These are phyloP conservation scores for Hirundo rustica DNA, from an alignment of 2,797 vertebrate genomes.

Conservation along the genomic window DNA sequence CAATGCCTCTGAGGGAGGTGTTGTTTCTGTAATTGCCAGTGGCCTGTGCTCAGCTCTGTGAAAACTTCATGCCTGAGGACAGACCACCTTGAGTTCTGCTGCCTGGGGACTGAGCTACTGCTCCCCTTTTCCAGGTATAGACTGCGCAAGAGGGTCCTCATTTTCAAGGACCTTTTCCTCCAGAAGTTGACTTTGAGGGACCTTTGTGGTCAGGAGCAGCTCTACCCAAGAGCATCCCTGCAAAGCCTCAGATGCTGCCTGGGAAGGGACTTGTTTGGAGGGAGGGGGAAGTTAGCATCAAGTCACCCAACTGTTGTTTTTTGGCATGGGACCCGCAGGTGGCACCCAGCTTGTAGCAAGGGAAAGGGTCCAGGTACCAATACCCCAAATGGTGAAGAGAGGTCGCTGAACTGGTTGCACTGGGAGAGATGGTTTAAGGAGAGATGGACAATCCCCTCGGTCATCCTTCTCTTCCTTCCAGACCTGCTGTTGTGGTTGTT, in stretches of 20 bases:
- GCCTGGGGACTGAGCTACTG: not conserved
- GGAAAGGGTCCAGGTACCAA: not conserved
- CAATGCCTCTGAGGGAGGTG: not conserved
- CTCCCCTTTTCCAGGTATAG: not conserved
- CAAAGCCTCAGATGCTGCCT: not conserved
- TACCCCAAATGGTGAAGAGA: not conserved
- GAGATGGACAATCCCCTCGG: not conserved
- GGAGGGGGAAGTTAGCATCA: not conserved
- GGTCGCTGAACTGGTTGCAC: not conserved
- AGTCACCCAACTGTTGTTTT: not conserved
- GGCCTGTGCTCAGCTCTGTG: accelerated
- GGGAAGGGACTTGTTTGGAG: not conserved
- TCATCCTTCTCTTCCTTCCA: not conserved
- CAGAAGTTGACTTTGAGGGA: not conserved
- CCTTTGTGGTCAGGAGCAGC: not conserved
- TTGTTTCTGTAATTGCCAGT: not conserved
- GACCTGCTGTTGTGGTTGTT: not conserved
- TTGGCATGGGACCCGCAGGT: accelerated
- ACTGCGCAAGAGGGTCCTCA: not conserved
- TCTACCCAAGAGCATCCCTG: not conserved
- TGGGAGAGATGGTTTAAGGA: not conserved
- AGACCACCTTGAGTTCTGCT: not conserved
- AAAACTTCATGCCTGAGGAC: not conserved
- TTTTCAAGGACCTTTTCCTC: not conserved
- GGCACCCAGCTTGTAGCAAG: not conserved